Conservation (phyloP, 2,113 vertebrate genomes). For the Archocentrus centrarchus region DNA sequence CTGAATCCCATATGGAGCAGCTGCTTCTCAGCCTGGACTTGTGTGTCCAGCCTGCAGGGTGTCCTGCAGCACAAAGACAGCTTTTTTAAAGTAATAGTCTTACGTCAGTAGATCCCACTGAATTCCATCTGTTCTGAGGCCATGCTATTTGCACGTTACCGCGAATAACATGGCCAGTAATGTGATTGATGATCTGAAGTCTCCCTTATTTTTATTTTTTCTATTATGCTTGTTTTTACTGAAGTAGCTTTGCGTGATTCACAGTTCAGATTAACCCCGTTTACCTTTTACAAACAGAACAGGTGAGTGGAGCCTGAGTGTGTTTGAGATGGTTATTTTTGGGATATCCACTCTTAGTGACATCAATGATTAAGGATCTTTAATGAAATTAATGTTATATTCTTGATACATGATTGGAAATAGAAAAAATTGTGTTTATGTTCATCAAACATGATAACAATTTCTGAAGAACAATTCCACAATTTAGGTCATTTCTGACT, state of each 20-base stretch:
- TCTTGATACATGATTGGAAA: neutral
- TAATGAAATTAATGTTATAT: neutral
- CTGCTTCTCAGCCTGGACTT: conserved; percentile 30
- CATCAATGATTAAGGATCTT: neutral
- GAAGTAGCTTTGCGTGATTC: neutral
- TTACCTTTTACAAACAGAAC: neutral
- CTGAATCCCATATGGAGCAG: conserved; percentile 32
- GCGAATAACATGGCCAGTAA: neutral
- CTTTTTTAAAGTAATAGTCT: neutral
- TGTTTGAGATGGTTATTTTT: neutral
- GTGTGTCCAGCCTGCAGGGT: conserved; percentile 29
- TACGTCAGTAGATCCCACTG: neutral
- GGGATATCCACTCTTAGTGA: neutral
- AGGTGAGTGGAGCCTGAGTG: neutral
- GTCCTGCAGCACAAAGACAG: conserved; percentile 4
- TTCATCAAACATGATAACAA: neutral
- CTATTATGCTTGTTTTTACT: neutral
- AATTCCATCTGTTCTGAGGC: neutral
- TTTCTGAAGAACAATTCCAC: neutral
- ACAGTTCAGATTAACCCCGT: neutral
- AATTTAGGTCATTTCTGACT: neutral
- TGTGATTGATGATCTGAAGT: neutral
- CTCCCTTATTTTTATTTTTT: neutral
- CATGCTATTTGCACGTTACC: neutral
- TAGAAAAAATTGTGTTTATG: neutral